These are phyloP conservation scores for Mesocricetus auratus DNA, from an alignment of 2,113 vertebrate genomes.

Conservation along the genomic window DNA sequence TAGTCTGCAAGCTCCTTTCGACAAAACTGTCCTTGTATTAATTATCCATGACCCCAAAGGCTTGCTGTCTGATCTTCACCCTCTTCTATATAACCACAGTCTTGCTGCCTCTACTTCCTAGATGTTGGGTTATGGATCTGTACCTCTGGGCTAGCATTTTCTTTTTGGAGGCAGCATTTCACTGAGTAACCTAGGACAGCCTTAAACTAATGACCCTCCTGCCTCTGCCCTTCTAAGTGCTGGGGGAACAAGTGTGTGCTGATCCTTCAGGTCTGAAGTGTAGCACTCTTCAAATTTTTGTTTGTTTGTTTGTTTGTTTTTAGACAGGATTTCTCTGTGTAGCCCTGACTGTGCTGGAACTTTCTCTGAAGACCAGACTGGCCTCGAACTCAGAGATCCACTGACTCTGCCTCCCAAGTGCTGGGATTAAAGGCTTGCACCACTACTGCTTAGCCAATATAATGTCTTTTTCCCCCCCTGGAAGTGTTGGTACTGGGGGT, in stretches of 20 bases:
- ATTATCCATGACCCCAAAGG: not conserved
- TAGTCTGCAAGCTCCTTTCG: not conserved
- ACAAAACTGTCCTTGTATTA: conserved; percentile 1
- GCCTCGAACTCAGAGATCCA: not conserved
- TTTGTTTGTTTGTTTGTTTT: not conserved
- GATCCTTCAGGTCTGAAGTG: not conserved
- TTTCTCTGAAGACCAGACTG: not conserved
- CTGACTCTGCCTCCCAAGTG: not conserved
- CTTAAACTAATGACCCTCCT: not conserved
- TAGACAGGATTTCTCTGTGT: not conserved
- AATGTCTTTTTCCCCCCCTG: not conserved
- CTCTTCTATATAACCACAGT: not conserved
- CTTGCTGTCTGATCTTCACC: not conserved
- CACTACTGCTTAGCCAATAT: not conserved
- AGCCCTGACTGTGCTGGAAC: not conserved
- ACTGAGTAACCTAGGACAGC: not conserved
- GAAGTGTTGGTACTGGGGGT: not conserved
- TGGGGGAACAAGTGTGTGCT: not conserved
- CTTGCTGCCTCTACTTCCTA: not conserved
- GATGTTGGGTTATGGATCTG: not conserved
- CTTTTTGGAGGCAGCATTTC: not conserved
- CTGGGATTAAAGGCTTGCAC: not conserved
- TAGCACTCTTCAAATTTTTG: not conserved
- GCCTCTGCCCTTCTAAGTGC: not conserved
- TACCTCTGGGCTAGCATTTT: not conserved